phyloP scores from a whole-genome alignment of 1,140 invertebrate species.

The Teleogryllus occipitalis region DNA sequence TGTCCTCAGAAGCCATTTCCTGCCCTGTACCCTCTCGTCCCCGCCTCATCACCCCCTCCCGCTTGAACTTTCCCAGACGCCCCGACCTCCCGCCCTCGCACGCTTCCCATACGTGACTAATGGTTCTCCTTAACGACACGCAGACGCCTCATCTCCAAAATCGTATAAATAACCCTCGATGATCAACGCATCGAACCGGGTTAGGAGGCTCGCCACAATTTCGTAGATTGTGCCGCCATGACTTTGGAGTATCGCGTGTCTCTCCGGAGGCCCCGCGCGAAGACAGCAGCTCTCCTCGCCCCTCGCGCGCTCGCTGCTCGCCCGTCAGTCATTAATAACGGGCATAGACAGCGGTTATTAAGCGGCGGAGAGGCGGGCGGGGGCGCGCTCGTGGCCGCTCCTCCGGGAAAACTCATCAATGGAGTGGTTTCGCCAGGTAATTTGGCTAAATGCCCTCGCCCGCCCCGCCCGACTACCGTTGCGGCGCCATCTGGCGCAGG shows the following conservation, averaged over 20 bases:
- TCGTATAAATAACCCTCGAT: conserved; percentile 1
- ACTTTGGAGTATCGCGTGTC: not conserved
- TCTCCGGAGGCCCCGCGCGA: too few species aligned
- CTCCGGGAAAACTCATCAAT: not conserved
- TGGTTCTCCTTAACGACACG: not conserved
- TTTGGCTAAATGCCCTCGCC: not conserved
- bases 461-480: too few species aligned
- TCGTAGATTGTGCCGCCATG: not conserved
- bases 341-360: not conserved
- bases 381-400: not conserved
- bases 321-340: not conserved
- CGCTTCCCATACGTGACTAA: not conserved
- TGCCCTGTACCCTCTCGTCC: not conserved
- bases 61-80: not conserved
- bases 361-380: not conserved
- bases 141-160: not conserved
- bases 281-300: not conserved
- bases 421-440: not conserved
- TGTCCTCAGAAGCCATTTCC: not conserved
- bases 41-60: too few species aligned
- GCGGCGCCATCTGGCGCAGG: not conserved
- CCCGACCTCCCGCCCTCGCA: too few species aligned
- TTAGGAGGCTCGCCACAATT: not conserved
- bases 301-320: too few species aligned
- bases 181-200: not conserved